Evolutionary conservation across 2,113 vertebrate genomes (phyloP).

Genomic region (Empidonax traillii): DNA sequence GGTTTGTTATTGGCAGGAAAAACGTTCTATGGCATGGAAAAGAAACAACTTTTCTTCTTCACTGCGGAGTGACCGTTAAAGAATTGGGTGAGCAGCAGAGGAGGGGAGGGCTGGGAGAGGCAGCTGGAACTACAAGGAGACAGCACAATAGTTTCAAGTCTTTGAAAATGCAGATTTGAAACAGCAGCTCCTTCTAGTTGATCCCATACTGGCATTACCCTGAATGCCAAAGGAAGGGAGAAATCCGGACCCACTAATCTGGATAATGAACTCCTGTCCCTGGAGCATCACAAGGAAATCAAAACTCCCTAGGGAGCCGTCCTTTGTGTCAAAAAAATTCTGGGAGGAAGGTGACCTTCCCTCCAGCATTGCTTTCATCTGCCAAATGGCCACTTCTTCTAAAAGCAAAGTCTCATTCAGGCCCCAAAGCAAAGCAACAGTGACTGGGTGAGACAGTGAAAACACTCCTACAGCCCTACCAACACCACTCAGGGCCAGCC

Average conservation of each 20-base stretch:
- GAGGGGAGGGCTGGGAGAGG: not conserved
- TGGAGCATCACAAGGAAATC: not conserved
- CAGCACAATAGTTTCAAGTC: too few species aligned
- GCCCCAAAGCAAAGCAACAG: not conserved
- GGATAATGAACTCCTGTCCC: not conserved
- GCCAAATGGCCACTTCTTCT: not conserved
- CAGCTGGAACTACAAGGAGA: not conserved
- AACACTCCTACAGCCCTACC: too few species aligned
- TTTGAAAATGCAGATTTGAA: not conserved
- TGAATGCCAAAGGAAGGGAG: not conserved
- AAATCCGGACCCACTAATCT: not conserved
- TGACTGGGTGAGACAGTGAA: not conserved
- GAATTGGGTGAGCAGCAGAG: not conserved
- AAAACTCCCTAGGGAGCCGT: not conserved
- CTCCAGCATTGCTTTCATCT: not conserved
- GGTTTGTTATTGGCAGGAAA: not conserved
- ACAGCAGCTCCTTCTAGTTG: not conserved
- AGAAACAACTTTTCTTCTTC: not conserved
- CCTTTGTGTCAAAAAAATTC: not conserved
- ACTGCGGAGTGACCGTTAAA: not conserved
- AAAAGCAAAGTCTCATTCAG: not conserved
- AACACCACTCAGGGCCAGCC: not conserved
- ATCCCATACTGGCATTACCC: not conserved
- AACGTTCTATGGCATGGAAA: not conserved
- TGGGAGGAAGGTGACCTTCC: not conserved